These are phyloP conservation scores for Tachuris rubrigastra DNA, from an alignment of 2,113 vertebrate genomes.

Conservation along the genomic window DNA sequence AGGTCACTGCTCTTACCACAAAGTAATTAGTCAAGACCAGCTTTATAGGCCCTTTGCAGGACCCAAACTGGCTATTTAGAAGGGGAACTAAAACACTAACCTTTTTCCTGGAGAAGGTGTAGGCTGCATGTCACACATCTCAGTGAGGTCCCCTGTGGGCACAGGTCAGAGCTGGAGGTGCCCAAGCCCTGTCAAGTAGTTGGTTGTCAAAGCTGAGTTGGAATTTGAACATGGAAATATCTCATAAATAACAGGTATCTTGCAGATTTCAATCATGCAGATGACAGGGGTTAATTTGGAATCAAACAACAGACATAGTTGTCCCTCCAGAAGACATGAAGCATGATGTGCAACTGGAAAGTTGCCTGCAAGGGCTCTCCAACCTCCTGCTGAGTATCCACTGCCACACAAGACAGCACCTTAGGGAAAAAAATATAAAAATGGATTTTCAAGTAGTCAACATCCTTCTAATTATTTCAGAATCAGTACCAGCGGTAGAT, in stretches of 20 bases:
- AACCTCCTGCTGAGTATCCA: not conserved
- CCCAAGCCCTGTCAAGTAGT: not conserved
- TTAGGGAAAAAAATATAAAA: not conserved
- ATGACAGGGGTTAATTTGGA: not conserved
- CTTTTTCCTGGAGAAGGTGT: not conserved
- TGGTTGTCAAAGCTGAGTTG: not conserved
- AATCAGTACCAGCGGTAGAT: not conserved
- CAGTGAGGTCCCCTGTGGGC: not conserved
- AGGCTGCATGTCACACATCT: not conserved
- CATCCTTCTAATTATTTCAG: not conserved
- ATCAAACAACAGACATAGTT: accelerated
- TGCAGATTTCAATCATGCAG: not conserved
- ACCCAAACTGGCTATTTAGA: not conserved
- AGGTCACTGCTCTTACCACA: slow-evolving; percentile 18
- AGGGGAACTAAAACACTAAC: not conserved
- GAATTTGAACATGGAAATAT: not conserved
- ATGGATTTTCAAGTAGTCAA: not conserved
- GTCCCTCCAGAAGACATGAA: not conserved
- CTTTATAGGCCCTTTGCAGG: not conserved
- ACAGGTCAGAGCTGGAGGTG: not conserved
- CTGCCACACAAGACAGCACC: not conserved
- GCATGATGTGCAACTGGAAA: not conserved
- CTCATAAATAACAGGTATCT: not conserved
- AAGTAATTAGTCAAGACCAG: slow-evolving; percentile 10
- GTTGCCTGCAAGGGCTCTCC: not conserved